phyloP scores from a whole-genome alignment of 2,797 vertebrate species.

The Cuniculus paca region DNA sequence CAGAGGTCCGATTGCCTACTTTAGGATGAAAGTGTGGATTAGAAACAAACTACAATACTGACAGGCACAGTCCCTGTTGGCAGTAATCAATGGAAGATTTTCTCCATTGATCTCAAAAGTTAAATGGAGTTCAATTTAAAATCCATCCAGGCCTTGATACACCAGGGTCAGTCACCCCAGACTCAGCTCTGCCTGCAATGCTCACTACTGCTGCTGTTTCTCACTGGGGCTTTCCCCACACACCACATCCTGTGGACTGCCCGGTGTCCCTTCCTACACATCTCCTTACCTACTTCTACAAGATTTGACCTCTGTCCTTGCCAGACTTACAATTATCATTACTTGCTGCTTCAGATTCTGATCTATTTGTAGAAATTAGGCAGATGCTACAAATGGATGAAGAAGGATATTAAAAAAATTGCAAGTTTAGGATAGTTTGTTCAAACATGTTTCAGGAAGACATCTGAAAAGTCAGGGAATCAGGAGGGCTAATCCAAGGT shows the following conservation, averaged over 20 bases:
- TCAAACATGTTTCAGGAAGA: background rate
- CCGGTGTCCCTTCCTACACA: background rate
- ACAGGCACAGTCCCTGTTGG: background rate
- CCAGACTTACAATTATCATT: background rate
- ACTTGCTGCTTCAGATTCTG: background rate
- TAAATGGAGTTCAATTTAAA: background rate
- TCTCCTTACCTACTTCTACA: background rate
- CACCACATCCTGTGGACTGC: background rate
- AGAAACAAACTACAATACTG: background rate
- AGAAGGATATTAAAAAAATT: background rate
- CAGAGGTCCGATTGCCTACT: background rate
- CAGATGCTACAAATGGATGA: background rate
- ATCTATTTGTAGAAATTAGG: background rate
- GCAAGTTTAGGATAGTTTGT: background rate
- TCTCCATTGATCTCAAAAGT: background rate
- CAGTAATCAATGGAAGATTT: background rate
- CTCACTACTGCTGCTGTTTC: background rate
- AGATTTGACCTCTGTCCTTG: background rate
- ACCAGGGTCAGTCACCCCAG: background rate
- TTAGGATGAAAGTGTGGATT: background rate
- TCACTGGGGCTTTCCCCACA: background rate
- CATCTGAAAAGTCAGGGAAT: background rate
- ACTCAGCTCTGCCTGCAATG: background rate
- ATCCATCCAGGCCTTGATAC: background rate
- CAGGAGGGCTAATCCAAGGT: background rate